Evolutionary conservation across 1,140 invertebrate genomes (phyloP).

Genomic region (Aphaenogaster floridana): DNA sequence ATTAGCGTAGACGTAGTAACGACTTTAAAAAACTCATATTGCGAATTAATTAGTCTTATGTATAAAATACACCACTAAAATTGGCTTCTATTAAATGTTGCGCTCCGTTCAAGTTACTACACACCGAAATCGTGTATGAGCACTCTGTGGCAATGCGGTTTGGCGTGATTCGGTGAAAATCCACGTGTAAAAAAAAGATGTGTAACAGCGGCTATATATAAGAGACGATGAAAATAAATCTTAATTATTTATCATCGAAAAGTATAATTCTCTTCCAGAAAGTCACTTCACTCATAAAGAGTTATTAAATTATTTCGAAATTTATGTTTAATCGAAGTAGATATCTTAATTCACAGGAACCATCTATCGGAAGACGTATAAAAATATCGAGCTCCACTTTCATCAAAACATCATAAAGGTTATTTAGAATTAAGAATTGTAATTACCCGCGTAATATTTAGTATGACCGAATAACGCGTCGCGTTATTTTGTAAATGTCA

Average conservation of each 20-base stretch:
- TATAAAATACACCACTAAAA: constrained; percentile 48
- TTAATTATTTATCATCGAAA: constrained; percentile 80
- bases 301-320: constrained; percentile 3
- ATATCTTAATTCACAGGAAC: neutral
- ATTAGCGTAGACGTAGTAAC: constrained; percentile 29
- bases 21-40: constrained; percentile 35
- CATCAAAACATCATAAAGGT: neutral
- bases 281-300: neutral
- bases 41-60: constrained; percentile 41
- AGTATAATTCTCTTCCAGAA: neutral
- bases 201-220: constrained; percentile 48
- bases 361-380: neutral
- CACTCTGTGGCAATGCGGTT: constrained; percentile 21
- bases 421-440: neutral
- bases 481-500: neutral
- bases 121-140: constrained; percentile 23
- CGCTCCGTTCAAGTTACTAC: constrained; percentile 23
- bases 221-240: constrained; percentile 76
- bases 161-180: constrained; percentile 18
- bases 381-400: neutral
- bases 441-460: neutral
- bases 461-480: neutral
- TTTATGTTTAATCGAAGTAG: neutral
- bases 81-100: constrained; percentile 40
- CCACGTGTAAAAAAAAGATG: constrained; percentile 35